Evolutionary conservation across 2,797 vertebrate genomes (phyloP).

Genomic region (Hipposideros larvatus): DNA sequence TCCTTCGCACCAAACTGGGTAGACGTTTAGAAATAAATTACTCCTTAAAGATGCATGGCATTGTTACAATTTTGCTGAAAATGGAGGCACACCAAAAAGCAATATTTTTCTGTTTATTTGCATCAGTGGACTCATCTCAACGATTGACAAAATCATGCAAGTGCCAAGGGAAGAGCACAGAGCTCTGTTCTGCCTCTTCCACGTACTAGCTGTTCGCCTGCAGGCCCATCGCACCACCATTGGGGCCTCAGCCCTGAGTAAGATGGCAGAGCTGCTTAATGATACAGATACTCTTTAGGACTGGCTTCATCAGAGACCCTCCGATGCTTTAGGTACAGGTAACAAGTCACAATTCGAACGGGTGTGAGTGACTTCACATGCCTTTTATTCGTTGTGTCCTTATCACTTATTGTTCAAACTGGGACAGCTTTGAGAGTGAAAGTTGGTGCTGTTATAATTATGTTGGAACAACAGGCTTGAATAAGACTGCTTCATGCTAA

Average conservation of each 20-base stretch:
- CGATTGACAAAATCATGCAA: rapidly evolving
- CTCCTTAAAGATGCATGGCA: neutral
- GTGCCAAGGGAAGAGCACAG: neutral
- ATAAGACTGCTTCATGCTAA: neutral
- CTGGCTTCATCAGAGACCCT: neutral
- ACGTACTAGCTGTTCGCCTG: neutral
- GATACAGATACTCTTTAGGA: neutral
- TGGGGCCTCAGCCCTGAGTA: neutral
- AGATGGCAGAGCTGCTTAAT: neutral
- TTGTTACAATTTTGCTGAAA: neutral
- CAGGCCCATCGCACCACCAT: rapidly evolving
- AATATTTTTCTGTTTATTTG: neutral
- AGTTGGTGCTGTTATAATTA: neutral
- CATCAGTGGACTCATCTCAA: neutral
- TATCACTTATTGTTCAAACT: neutral
- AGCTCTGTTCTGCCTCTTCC: neutral
- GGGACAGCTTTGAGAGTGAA: neutral
- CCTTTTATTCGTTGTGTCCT: neutral
- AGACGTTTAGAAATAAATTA: neutral
- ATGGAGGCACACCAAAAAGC: neutral
- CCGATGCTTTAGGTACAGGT: neutral
- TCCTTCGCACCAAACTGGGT: neutral
- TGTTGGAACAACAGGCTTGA: neutral
- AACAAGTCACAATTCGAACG: neutral
- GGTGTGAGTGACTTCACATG: neutral